phyloP scores from a whole-genome alignment of 2,113 vertebrate species.

The human (Homo sapiens) region DNA sequence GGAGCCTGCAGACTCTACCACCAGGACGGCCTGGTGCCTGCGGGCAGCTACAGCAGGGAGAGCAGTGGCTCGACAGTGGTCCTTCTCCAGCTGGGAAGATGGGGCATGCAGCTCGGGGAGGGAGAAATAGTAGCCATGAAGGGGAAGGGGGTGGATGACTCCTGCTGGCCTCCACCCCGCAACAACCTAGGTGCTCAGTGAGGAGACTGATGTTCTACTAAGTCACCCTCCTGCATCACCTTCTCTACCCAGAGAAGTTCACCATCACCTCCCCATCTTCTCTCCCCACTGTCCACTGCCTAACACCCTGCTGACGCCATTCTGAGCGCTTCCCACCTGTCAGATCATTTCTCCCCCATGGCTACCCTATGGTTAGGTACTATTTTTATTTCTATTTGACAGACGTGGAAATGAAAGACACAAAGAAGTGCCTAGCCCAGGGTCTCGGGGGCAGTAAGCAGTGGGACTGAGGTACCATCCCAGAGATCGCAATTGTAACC shows the following conservation, averaged over 20 bases:
- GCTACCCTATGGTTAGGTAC: background rate
- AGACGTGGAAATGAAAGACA: background rate
- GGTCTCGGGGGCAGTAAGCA: background rate
- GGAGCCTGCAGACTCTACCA: background rate
- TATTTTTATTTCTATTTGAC: background rate
- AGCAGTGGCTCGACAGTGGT: background rate
- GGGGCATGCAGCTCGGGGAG: fast-evolving
- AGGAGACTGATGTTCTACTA: background rate
- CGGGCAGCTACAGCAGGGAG: background rate
- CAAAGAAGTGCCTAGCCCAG: background rate
- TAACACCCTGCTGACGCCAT: background rate
- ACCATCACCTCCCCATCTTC: background rate
- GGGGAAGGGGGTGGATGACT: fast-evolving
- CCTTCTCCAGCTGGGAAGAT: background rate
- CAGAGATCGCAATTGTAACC: background rate
- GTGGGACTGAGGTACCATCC: background rate
- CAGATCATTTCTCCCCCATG: background rate
- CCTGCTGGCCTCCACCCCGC: background rate
- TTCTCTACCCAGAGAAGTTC: background rate
- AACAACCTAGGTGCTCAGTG: background rate
- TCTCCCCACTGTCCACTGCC: background rate
- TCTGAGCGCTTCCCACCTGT: background rate
- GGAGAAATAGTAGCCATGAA: fast-evolving
- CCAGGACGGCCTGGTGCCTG: background rate
- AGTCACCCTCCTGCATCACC: fast-evolving